Conservation (phyloP, 64 coral and sea anemone species). For the Platygyra sinensis region DNA sequence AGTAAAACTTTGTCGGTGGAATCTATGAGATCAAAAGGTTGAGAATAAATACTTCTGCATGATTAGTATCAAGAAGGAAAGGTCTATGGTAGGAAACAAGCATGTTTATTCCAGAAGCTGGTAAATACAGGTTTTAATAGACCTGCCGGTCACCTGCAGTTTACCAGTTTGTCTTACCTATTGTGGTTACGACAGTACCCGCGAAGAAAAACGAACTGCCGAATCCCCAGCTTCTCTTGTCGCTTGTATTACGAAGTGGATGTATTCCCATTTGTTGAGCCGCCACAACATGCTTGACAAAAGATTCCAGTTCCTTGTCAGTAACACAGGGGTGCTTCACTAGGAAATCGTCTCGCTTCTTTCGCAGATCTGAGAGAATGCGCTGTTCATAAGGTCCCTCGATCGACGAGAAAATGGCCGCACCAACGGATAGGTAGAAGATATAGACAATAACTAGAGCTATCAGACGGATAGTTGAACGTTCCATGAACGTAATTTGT, state of each 20-base stretch:
- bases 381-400: constrained; percentile 87
- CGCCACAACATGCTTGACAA: constrained; percentile 62
- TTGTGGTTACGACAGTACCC: constrained; percentile 83
- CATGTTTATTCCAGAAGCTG: not conserved
- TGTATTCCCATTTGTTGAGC: constrained; percentile 81
- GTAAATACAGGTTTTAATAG: constrained; percentile 9
- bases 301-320: constrained; percentile 69
- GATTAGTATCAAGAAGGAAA: not conserved
- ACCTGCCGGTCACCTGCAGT: constrained; percentile 21
- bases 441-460: constrained; percentile 83
- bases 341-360: constrained; percentile 81
- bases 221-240: constrained; percentile 82
- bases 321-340: constrained; percentile 72
- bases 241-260: constrained; percentile 61
- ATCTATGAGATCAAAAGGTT: not conserved
- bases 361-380: constrained; percentile 56
- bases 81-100: not conserved
- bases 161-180: constrained; percentile 53
- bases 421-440: constrained; percentile 86
- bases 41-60: not conserved
- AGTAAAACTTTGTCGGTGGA: not conserved
- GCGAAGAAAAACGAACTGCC: constrained; percentile 93
- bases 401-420: constrained; percentile 92
- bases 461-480: constrained; percentile 69
- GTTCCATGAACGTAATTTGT: constrained; percentile 57